These are phyloP conservation scores for Pterophyllum scalare DNA, from an alignment of 2,113 vertebrate species.

Conservation along the genomic window DNA sequence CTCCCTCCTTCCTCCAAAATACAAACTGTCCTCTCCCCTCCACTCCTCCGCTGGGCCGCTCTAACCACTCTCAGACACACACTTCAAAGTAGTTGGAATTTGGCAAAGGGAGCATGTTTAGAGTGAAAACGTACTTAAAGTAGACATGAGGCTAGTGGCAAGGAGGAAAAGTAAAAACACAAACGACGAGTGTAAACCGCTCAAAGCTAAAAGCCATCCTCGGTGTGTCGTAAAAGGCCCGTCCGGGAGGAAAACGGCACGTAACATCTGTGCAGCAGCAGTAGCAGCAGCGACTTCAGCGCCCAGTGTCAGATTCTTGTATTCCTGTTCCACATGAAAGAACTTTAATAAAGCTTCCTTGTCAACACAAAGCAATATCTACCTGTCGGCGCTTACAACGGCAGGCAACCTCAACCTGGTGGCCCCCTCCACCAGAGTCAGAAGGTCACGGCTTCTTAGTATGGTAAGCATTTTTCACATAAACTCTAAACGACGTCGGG, in stretches of 20 bases:
- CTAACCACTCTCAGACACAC: constrained; percentile 56
- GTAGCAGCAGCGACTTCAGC: constrained; percentile 11
- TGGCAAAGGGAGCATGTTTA: constrained; percentile 57
- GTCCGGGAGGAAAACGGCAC: constrained; percentile 19
- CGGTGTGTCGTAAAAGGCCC: not conserved
- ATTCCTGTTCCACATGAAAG: constrained; percentile 65
- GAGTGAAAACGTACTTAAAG: constrained; percentile 65
- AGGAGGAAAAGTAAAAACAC: constrained; percentile 17
- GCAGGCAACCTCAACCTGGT: not conserved
- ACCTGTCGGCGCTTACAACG: constrained; percentile 42
- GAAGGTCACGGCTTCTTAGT: not conserved
- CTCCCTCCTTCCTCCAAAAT: constrained; percentile 28
- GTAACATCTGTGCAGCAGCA: constrained; percentile 66
- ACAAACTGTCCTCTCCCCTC: constrained; percentile 55
- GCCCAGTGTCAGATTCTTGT: constrained; percentile 40
- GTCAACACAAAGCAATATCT: constrained; percentile 64
- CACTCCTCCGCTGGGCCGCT: not conserved
- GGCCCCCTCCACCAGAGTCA: not conserved
- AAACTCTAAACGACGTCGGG: not conserved
- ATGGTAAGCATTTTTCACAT: not conserved
- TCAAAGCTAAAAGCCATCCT: constrained; percentile 30
- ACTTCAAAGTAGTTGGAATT: constrained; percentile 64
- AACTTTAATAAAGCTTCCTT: constrained; percentile 59
- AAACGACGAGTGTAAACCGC: constrained; percentile 33
- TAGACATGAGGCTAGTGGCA: constrained; percentile 25